Conservation (phyloP, 1,140 invertebrate species). For the Pectinophora gossypiella region DNA sequence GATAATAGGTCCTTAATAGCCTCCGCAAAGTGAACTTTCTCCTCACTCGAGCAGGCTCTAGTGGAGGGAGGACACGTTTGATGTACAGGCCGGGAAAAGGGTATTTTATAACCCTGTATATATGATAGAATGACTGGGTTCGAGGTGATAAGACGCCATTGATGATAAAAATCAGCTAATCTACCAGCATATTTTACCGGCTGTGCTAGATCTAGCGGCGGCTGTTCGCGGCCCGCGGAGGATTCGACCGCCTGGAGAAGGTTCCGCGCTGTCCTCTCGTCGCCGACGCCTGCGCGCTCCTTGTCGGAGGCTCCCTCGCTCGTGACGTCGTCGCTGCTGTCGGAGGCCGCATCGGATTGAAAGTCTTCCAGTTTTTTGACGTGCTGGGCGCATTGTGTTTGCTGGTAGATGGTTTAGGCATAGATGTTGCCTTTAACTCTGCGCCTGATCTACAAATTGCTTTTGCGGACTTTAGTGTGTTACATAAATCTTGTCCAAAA, state of each 20-base stretch:
- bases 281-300: too few species aligned
- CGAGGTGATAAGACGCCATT: neutral
- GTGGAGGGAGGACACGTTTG: neutral
- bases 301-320: neutral
- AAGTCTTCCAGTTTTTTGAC: too few species aligned
- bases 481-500: too few species aligned
- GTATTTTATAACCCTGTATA: slow-evolving; percentile 1
- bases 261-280: neutral
- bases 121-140: neutral
- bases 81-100: neutral
- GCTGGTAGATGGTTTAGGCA: too few species aligned
- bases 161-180: neutral
- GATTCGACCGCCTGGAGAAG: neutral
- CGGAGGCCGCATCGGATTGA: too few species aligned
- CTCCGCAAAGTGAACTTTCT: neutral
- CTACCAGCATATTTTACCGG: slow-evolving; percentile 3
- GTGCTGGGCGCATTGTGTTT: too few species aligned
- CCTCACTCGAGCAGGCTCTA: neutral
- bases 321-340: too few species aligned
- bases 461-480: too few species aligned
- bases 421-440: too few species aligned
- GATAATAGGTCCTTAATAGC: neutral
- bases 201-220: neutral
- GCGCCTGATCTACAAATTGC: too few species aligned
- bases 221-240: neutral